Conservation (phyloP, 2,113 vertebrate species). For the Strix uralensis region DNA sequence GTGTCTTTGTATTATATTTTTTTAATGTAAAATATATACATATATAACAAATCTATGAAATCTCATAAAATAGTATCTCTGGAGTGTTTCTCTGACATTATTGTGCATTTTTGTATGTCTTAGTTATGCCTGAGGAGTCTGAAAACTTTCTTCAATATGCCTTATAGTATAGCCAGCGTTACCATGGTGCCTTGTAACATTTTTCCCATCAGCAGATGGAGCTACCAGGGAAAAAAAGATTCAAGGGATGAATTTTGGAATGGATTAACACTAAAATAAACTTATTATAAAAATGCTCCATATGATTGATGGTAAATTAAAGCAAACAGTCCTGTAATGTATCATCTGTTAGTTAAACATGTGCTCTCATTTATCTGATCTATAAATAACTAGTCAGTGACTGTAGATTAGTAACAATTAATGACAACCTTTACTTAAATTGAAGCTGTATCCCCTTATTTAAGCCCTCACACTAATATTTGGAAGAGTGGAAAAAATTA, state of each 20-base stretch:
- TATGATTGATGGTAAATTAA: constrained; percentile 45
- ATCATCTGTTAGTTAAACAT: constrained; percentile 57
- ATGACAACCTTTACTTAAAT: not conserved
- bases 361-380: constrained; percentile 30
- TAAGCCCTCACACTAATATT: not conserved
- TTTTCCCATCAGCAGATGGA: constrained; percentile 71
- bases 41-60: not conserved
- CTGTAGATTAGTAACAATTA: not conserved
- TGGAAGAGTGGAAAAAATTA: not conserved
- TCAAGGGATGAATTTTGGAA: constrained; percentile 58
- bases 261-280: constrained; percentile 67
- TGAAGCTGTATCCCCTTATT: not conserved
- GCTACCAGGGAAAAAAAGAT: constrained; percentile 23
- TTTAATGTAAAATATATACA: not conserved
- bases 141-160: constrained; percentile 51
- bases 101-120: constrained; percentile 29
- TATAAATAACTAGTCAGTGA: constrained; percentile 34
- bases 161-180: constrained; percentile 57
- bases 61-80: not conserved
- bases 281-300: constrained; percentile 50
- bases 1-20: not conserved
- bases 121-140: constrained; percentile 43
- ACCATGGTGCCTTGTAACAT: constrained; percentile 68
- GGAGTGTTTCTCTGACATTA: constrained; percentile 2
- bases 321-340: constrained; percentile 49